Evolutionary conservation across 2,888 invertebrate genomes (phyloP).

Genomic region (Pseudococcus longispinus): DNA sequence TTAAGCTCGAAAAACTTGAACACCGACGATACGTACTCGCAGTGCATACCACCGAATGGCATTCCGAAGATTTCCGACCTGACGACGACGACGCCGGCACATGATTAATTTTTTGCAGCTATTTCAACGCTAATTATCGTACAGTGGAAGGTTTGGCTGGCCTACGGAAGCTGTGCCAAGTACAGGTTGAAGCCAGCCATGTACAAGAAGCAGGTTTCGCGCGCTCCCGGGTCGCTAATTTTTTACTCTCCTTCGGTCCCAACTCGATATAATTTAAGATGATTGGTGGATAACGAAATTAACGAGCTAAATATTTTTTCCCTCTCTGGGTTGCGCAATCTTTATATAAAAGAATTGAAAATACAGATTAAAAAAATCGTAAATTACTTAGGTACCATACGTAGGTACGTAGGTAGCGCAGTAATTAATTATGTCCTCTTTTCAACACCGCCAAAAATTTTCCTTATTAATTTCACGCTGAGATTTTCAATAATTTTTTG

Average conservation of each 20-base stretch:
- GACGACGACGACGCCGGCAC: background rate
- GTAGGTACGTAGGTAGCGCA: too few species aligned
- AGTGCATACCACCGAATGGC: background rate
- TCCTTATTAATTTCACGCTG: constrained; percentile 28
- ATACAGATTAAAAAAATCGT: background rate
- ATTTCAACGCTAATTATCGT: background rate
- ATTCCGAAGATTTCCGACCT: constrained; percentile 35
- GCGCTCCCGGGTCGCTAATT: background rate
- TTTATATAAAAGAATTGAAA: background rate
- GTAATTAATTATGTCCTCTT: constrained; percentile 8
- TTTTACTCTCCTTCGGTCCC: background rate
- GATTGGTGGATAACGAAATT: background rate
- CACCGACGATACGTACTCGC: background rate
- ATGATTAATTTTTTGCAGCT: constrained; percentile 28
- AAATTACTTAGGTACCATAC: background rate
- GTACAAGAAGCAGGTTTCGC: background rate
- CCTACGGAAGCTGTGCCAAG: constrained; percentile 24
- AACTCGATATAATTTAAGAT: background rate
- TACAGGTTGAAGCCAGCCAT: background rate
- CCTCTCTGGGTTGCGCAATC: background rate
- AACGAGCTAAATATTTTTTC: background rate
- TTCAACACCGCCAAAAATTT: background rate
- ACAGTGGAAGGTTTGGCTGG: background rate
- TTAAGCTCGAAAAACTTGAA: background rate
- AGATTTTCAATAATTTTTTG: background rate